These are phyloP conservation scores for Indicator indicator DNA, from an alignment of 2,113 vertebrate genomes.

Conservation along the genomic window DNA sequence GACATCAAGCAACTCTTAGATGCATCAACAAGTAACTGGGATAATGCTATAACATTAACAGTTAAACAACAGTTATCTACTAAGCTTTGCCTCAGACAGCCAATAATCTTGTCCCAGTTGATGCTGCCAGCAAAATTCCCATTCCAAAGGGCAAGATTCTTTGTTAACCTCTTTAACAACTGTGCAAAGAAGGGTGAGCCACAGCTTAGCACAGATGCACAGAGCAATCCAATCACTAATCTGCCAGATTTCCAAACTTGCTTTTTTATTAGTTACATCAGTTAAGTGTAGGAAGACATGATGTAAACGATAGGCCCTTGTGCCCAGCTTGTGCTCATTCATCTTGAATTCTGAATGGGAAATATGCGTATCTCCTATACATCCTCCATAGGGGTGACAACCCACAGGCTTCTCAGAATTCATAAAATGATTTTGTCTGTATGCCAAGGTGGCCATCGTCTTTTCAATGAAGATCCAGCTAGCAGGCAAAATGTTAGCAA, in stretches of 20 bases:
- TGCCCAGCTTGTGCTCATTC: neutral
- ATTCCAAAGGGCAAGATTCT: neutral
- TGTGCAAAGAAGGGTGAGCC: neutral
- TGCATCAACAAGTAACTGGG: neutral
- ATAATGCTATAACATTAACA: constrained; percentile 14
- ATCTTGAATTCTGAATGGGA: neutral
- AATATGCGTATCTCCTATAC: neutral
- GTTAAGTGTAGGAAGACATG: neutral
- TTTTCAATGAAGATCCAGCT: neutral
- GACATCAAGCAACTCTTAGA: neutral
- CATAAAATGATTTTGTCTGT: neutral
- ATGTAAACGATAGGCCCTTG: neutral
- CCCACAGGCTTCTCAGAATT: neutral
- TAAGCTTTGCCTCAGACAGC: neutral
- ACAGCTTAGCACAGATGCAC: neutral
- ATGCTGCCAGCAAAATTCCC: neutral
- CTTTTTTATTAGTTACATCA: neutral
- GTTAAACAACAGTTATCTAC: constrained; percentile 4
- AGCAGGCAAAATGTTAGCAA: neutral
- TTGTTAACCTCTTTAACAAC: neutral
- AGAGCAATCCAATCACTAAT: neutral
- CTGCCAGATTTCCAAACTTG: neutral
- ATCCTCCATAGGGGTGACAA: neutral
- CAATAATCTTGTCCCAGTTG: constrained; percentile 9
- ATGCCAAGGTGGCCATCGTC: neutral